Conservation (phyloP, 2,888 invertebrate species). For the Spatulosminthurus flaviceps region DNA sequence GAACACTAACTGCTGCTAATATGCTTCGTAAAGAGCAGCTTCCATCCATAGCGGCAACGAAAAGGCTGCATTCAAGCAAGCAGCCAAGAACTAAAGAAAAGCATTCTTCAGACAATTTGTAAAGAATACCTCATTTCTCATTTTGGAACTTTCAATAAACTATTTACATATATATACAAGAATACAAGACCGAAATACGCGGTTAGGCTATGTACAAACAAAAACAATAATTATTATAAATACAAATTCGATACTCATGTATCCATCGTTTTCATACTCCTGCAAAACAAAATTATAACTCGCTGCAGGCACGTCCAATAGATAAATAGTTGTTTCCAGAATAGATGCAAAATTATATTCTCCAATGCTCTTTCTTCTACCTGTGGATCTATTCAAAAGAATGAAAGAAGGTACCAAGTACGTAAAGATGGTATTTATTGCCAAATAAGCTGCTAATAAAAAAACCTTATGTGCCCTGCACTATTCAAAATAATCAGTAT, state of each 20-base stretch:
- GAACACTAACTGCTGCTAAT: constrained; percentile 55
- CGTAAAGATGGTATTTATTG: background rate
- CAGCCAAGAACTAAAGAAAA: constrained; percentile 44
- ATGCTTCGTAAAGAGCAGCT: constrained; percentile 55
- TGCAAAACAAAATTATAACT: constrained; percentile 61
- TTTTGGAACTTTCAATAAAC: too few relatives aligned
- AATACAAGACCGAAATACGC: too few relatives aligned
- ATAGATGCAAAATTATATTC: constrained; percentile 52
- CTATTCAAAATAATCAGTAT: background rate
- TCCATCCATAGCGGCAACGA: constrained; percentile 53
- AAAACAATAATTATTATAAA: too few relatives aligned
- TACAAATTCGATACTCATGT: too few relatives aligned
- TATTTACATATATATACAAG: too few relatives aligned
- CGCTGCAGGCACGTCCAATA: constrained; percentile 57
- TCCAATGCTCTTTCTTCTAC: constrained; percentile 57
- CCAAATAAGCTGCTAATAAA: background rate
- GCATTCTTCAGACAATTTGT: constrained; percentile 20
- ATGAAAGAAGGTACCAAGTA: background rate
- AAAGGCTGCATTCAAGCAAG: constrained; percentile 56
- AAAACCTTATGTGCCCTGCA: background rate
- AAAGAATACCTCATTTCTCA: too few relatives aligned
- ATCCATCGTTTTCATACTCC: constrained; percentile 60
- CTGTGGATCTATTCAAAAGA: constrained; percentile 40
- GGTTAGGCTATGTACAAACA: too few relatives aligned
- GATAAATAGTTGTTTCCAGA: constrained; percentile 55